Evolutionary conservation across 2,888 invertebrate genomes (phyloP), one percentile per base, ranked within the genome.

Genomic region (Epinotia brunnichana): DNA sequence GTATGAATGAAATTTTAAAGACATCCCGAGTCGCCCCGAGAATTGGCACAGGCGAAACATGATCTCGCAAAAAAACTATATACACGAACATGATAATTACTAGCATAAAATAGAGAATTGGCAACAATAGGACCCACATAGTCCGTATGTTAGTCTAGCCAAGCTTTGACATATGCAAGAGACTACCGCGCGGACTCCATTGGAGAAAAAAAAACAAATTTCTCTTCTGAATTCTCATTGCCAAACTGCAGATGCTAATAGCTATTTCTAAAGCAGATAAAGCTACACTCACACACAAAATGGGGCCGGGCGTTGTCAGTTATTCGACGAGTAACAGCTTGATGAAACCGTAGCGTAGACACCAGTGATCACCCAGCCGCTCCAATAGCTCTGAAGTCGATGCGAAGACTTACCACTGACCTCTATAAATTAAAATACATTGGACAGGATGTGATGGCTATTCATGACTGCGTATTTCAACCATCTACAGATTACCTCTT

Each of bases 161-260:
- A 9, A 51, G 62, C 62, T 17, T 62, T 62, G 62, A 29, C 62
- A 62, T 48, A 62, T 48, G 21, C 24, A 48, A 62, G 62, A 24
- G 2, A 3, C 2, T 10, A 57, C n/a, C 41, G 11, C 41, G 0
- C 13, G 7, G 2, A 9, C 44, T 17, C 19, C 1, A 2, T 4
- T 44, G 21, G 7, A 48, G 48, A 48, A n/a, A 48, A 48, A n/a
- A 3, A 41, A 3, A 3, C 3, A 41, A 41, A n/a, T n/a, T n/a
- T n/a, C n/a, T 41, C 13, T 41, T 41, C 11, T 41, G 2, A 13
- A 41, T 13, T 35, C 3, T 41, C 41, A 41, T 13, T 41, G 41
- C 3, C 41, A 41, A 41, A 41, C 41, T 13, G 41, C 41, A 41
- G 41, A 41, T 41, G 9, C 3, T 41, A 60, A 41, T 7, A 44